phyloP scores from a whole-genome alignment of 2,797 vertebrate genomes.

The Ptychobarbus kaznakovi region DNA sequence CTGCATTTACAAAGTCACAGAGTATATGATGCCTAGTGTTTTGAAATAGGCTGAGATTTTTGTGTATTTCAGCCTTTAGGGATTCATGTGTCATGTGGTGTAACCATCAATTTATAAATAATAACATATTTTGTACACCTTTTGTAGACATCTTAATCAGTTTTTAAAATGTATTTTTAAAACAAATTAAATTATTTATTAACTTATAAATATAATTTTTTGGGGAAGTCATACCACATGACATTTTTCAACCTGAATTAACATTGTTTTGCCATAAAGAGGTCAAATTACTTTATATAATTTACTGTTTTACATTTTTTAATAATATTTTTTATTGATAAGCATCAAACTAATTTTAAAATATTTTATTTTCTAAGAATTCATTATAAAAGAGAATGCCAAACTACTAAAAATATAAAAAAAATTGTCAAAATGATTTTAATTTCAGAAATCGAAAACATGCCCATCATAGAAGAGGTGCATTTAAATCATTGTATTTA shows the following conservation, averaged over 20 bases:
- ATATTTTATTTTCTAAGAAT: background rate
- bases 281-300: background rate
- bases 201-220: background rate
- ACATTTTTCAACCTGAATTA: background rate
- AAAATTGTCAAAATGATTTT: background rate
- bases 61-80: background rate
- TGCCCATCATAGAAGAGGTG: background rate
- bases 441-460: background rate
- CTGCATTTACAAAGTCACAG: background rate
- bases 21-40: background rate
- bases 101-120: background rate
- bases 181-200: background rate
- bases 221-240: background rate
- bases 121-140: background rate
- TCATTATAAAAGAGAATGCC: background rate
- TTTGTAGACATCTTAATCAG: background rate
- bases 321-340: background rate
- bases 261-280: background rate
- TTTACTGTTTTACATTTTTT: background rate
- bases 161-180: background rate
- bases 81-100: background rate
- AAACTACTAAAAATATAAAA: background rate
- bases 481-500: background rate
- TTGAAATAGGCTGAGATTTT: background rate
- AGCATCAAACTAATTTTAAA: background rate